Conservation (phyloP, 2,113 vertebrate genomes). For the Nansenia antarctica region DNA sequence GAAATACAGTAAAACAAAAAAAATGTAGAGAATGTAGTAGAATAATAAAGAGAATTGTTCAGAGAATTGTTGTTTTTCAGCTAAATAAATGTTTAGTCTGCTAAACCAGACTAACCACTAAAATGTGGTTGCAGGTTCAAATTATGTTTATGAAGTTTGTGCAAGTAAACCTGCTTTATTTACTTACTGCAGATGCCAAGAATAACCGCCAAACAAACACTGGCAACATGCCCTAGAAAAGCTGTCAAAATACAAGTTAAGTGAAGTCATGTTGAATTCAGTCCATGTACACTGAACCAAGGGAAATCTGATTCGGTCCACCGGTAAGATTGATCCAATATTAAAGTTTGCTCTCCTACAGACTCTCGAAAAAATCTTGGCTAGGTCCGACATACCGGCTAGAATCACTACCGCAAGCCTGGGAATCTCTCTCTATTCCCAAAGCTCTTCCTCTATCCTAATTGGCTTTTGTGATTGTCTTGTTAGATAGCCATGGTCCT, state of each 20-base stretch:
- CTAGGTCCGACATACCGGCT: slow-evolving; percentile 44
- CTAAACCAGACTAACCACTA: no score
- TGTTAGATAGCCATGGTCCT: slow-evolving; percentile 66
- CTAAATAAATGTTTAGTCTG: no score
- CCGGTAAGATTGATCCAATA: slow-evolving; percentile 65
- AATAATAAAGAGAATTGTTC: no score
- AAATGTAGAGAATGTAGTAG: no score
- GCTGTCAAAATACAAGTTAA: slow-evolving; percentile 50
- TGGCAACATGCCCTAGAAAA: slow-evolving; percentile 32
- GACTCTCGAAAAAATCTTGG: slow-evolving; percentile 50
- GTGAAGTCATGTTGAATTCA: slow-evolving; percentile 65
- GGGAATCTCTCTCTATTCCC: slow-evolving; percentile 65
- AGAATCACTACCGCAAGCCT: slow-evolving; percentile 63
- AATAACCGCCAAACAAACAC: not conserved
- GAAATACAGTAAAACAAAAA: no score
- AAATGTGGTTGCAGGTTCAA: no score
- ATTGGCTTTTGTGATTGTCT: slow-evolving; percentile 81
- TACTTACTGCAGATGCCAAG: not conserved
- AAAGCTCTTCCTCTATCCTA: slow-evolving; percentile 64
- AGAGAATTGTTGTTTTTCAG: no score
- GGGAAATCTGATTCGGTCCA: slow-evolving; percentile 67
- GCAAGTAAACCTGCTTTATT: not conserved
- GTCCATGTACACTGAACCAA: slow-evolving; percentile 57
- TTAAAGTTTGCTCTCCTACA: slow-evolving; percentile 57
- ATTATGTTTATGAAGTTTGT: no score